Base-by-base conservation (phyloP, 1,140 invertebrate genomes). In the Lepidostoma basale region DNA sequence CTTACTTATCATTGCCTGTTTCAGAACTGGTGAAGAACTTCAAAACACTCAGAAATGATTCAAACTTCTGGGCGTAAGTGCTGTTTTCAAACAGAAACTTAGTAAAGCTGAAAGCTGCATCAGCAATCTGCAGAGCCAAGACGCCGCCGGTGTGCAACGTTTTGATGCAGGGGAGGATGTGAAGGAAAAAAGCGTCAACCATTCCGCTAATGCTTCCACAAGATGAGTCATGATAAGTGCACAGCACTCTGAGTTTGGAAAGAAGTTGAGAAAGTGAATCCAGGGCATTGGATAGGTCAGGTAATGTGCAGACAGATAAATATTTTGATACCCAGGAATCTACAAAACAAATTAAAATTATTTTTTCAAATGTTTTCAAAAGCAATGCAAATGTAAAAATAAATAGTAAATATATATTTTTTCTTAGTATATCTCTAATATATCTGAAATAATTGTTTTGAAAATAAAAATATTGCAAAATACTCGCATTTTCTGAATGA, bases 241-340 rank as follows among this genome's bases (percentile, higher is more conserved):
- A 70, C 23, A 70, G 18, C 26, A 70, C 60, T 45, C 30, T 60
- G 39, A 70, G 30, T 47, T 73, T 73, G 3, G 72, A 62, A 10
- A 73, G 47, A 9, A 68, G 28, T 14, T 47, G 45, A 14, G 44
- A 44, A 16, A 73, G 66, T 10, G 26, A 54, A 42, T 67, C 65
- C 20, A 73, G 60, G 0, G 52, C 62, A 25, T 54, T 45, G 16
- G 65, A 68, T 9, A 66, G 26, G 22, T 73, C 72, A 0, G 68
- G 49, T 42, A 70, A 60, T 26, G 65, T 30, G 23, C 72, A 73
- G 4, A 65, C 45, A 9, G n/a, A 62, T 26, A 73, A 40, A 42
- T 73, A 73, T 66, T 66, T 70, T 26, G 54, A n/a, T 8, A 73
- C 49, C 72, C 72, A 73, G 25, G 59, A 52, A 73, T 70, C 72